These are phyloP conservation scores for Phyllopteryx taeniolatus DNA, from an alignment of 2,113 vertebrate species.

Conservation along the genomic window DNA sequence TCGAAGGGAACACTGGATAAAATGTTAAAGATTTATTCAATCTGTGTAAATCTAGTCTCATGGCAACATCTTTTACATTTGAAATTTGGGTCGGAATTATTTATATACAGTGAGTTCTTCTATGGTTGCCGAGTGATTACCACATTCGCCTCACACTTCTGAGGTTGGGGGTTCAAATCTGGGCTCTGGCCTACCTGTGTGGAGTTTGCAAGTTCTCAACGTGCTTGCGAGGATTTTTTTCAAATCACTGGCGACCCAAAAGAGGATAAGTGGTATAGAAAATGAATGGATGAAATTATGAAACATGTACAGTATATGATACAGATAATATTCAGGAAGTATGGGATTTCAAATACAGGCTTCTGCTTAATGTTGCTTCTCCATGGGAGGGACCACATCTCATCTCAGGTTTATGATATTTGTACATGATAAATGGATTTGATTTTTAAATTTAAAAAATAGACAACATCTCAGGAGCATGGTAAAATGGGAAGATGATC, in stretches of 20 bases:
- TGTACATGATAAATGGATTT: not conserved
- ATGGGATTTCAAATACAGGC: conserved; percentile 14
- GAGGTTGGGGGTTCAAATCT: not conserved
- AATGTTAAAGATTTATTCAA: not conserved
- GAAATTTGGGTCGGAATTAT: not conserved
- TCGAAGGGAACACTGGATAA: not conserved
- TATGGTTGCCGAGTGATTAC: not conserved
- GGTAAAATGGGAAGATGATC: not conserved
- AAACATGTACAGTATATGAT: too few relatives aligned
- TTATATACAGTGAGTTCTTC: not conserved
- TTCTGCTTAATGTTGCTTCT: conserved; percentile 21
- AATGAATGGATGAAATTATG: too few relatives aligned
- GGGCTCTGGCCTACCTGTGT: not conserved
- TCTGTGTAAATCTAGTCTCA: not conserved
- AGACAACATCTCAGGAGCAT: not conserved
- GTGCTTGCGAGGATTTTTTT: too few relatives aligned
- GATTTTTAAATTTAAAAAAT: not conserved
- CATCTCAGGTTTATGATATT: not conserved
- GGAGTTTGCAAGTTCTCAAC: too few relatives aligned
- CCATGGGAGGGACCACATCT: conserved; percentile 35
- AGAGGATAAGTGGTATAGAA: too few relatives aligned
- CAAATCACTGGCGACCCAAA: too few relatives aligned
- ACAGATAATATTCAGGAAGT: conserved; percentile 4
- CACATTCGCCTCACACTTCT: not conserved
- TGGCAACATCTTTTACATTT: not conserved